A percentile compares a stretch with the other conserved stretches of the same genome.
Conservation (phyloP, 2,797 vertebrate species). For the Lepidocolaptes lacrymiger region DNA sequence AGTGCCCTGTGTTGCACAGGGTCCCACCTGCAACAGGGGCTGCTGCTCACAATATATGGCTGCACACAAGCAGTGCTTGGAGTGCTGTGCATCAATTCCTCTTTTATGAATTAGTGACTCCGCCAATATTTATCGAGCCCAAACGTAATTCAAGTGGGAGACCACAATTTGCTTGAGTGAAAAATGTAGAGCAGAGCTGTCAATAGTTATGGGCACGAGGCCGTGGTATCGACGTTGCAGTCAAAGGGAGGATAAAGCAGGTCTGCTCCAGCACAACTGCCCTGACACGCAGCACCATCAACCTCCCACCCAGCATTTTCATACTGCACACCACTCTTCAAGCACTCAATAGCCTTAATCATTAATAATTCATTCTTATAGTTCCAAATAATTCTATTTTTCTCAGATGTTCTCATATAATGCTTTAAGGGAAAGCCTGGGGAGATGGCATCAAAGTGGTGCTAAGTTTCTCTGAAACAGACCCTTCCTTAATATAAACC, state of each 20-base stretch:
- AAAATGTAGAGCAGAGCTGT: neutral
- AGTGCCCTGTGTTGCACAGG: neutral
- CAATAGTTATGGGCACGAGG: neutral
- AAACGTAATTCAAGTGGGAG: neutral
- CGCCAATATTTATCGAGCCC: conserved; percentile 2
- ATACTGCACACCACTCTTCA: neutral
- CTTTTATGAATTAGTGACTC: neutral
- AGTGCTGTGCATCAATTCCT: neutral
- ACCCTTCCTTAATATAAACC: neutral
- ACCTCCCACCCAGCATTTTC: neutral
- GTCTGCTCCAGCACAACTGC: neutral
- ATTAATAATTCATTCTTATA: neutral
- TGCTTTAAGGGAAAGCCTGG: neutral
- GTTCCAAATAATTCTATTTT: neutral
- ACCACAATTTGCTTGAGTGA: neutral
- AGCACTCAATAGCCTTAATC: neutral
- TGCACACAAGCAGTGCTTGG: rapidly evolving
- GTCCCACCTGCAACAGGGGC: neutral
- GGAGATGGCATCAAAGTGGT: neutral
- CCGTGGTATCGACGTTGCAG: rapidly evolving
- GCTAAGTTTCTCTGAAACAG: neutral
- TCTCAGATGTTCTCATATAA: neutral
- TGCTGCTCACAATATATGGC: neutral
- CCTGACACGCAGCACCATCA: neutral
- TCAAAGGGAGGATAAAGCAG: neutral